A percentile compares a stretch with the other conserved stretches of the same genome.
These are phyloP conservation scores for Pseudois nayaur DNA, from an alignment of 2,113 vertebrate genomes.

Conservation along the genomic window DNA sequence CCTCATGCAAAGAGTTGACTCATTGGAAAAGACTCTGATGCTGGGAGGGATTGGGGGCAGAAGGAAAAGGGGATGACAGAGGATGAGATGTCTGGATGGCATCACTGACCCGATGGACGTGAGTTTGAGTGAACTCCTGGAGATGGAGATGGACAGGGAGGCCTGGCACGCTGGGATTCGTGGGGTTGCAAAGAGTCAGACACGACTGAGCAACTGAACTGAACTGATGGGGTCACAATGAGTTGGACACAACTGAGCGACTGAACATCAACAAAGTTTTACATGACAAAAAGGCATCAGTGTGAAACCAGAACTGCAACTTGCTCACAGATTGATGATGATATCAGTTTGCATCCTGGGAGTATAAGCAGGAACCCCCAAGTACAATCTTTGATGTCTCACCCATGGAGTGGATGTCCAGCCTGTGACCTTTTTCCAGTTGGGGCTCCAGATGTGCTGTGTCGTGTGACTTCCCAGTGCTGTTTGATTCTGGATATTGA, in stretches of 20 bases:
- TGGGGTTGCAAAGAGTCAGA: too few relatives aligned
- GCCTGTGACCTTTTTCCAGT: neutral
- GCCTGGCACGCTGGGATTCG: too few relatives aligned
- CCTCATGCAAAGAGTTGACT: too few relatives aligned
- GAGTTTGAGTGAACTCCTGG: too few relatives aligned
- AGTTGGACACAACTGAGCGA: neutral
- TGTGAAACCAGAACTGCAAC: neutral
- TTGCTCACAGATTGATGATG: neutral
- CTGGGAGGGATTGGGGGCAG: too few relatives aligned
- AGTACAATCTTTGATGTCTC: neutral
- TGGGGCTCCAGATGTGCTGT: neutral
- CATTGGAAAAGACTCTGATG: too few relatives aligned
- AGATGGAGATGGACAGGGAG: too few relatives aligned
- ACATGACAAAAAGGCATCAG: neutral
- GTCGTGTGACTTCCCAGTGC: neutral
- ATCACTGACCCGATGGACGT: accelerated
- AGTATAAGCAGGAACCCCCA: neutral
- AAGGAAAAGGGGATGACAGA: too few relatives aligned
- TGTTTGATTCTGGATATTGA: neutral
- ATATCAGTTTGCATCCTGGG: neutral
- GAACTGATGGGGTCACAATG: neutral
- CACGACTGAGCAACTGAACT: too few relatives aligned
- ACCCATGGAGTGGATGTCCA: neutral
- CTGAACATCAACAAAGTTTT: neutral
- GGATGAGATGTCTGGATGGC: too few relatives aligned